A percentile compares a stretch with the other conserved stretches of the same genome.
Evolutionary conservation across 2,113 vertebrate genomes (phyloP).

Genomic region (Pelvicachromis taeniatus): DNA sequence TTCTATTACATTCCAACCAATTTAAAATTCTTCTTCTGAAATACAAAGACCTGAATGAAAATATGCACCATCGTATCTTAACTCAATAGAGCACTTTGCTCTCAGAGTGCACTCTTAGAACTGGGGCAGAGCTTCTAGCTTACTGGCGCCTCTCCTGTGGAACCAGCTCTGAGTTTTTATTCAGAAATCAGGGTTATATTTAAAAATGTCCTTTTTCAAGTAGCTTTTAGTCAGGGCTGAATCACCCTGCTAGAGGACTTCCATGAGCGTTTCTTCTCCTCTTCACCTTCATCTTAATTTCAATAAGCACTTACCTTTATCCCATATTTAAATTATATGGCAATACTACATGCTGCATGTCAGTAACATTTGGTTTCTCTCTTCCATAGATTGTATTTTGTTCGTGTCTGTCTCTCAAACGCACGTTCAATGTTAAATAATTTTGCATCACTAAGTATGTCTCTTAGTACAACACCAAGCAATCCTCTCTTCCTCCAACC

Average conservation of each 20-base stretch:
- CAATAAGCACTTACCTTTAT: neutral
- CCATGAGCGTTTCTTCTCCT: neutral
- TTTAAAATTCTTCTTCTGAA: neutral
- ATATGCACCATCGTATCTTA: neutral
- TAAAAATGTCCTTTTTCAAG: too few relatives aligned
- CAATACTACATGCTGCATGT: neutral
- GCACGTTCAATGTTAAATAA: neutral
- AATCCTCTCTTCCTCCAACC: fast-evolving
- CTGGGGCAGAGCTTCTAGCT: neutral
- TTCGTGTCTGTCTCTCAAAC: neutral
- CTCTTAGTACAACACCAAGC: neutral
- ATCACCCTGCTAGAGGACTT: neutral
- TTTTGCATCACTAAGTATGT: neutral
- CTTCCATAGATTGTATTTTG: neutral
- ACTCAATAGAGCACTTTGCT: neutral
- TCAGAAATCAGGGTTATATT: neutral
- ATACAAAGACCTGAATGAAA: neutral
- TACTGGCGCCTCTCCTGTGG: neutral
- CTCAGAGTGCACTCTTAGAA: neutral
- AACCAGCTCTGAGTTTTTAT: neutral
- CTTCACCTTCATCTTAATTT: neutral
- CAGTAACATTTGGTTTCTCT: neutral
- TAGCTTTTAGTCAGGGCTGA: neutral
- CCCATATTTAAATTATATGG: neutral
- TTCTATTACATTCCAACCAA: neutral